phyloP scores from a whole-genome alignment of 2,113 vertebrate species.

The Dissostichus mawsoni region DNA sequence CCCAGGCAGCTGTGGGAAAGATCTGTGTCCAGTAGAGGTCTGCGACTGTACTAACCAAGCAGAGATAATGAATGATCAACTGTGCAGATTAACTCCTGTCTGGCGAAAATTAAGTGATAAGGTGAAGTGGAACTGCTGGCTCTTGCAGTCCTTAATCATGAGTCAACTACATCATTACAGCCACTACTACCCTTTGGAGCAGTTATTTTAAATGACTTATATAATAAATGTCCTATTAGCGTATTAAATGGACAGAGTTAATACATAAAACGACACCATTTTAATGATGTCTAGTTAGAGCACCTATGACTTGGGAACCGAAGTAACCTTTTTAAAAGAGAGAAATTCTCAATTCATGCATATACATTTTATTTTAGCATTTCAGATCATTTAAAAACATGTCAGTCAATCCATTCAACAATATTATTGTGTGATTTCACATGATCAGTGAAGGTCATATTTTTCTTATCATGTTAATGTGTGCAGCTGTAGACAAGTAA shows the following conservation, averaged over 20 bases:
- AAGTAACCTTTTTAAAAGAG: neutral
- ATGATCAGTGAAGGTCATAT: neutral
- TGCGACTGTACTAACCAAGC: slow-evolving; percentile 62
- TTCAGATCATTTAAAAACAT: neutral
- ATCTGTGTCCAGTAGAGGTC: slow-evolving; percentile 81
- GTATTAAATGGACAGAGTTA: neutral
- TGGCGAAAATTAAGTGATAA: slow-evolving; percentile 49
- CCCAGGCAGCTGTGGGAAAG: slow-evolving; percentile 9
- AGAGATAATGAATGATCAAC: slow-evolving; percentile 63
- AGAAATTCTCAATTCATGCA: neutral
- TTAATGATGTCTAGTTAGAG: neutral
- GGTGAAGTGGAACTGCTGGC: slow-evolving; percentile 48
- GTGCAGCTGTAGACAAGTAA: slow-evolving; percentile 5
- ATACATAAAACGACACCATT: neutral
- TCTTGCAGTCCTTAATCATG: slow-evolving; percentile 12
- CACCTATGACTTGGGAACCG: neutral
- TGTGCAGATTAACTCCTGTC: slow-evolving; percentile 61
- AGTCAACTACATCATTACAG: slow-evolving; percentile 29
- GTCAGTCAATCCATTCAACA: neutral
- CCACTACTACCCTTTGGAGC: neutral
- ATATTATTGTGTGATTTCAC: neutral
- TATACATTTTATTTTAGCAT: neutral
- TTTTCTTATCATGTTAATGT: neutral
- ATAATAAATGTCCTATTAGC: neutral
- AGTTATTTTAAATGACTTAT: neutral